Evolutionary conservation across 2,113 vertebrate genomes (phyloP), one percentile per base, ranked within the genome.

Genomic region (Sinocyclocheilus anophthalmus): DNA sequence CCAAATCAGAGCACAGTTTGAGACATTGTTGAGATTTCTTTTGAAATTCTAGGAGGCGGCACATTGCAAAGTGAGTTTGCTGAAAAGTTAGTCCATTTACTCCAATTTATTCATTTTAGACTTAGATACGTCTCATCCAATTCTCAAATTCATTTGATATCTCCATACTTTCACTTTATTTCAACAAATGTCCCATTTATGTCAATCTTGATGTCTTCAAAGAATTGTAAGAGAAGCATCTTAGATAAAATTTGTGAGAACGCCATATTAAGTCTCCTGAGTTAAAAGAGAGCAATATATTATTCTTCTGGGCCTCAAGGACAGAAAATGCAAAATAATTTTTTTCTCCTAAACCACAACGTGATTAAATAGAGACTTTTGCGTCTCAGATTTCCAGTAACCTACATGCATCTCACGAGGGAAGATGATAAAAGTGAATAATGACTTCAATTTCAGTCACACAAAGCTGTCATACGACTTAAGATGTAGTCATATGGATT

Each of bases 391-490:
- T 67, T 67, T 30, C 1, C 57, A 61, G 57, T 61, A 61, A 55
- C 13, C 50, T 16, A 53, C 12, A 67, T 67, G 63, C 3, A 30
- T 26, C 26, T 67, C 63, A 30, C 12, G 14, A 67, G 63, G 26
- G 63, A 30, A 65, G n/a, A 65, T 24, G n/a, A 63, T 63, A n/a
- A 63, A 65, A 65, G n/a, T 65, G 63, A 65, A 30, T 65, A 65
- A 65, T 65, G 63, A 30, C 24, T 26, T 65, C 9, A 65, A 65
- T 26, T 65, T 26, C 24, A 65, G 24, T 26, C 22, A 14, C 63
- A 67, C 63, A 67, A 67, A 67, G 63, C 24, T 67, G 13, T 30
- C 13, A 30, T 67, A 67, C 1, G n/a, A 16, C 12, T 30, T 61
- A 10, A 61, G 22, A n/a, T 61, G 57, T 61, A n/a, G 22, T 61